Conservation (phyloP, 2,113 vertebrate species). For the Microcebus tavaratra region DNA sequence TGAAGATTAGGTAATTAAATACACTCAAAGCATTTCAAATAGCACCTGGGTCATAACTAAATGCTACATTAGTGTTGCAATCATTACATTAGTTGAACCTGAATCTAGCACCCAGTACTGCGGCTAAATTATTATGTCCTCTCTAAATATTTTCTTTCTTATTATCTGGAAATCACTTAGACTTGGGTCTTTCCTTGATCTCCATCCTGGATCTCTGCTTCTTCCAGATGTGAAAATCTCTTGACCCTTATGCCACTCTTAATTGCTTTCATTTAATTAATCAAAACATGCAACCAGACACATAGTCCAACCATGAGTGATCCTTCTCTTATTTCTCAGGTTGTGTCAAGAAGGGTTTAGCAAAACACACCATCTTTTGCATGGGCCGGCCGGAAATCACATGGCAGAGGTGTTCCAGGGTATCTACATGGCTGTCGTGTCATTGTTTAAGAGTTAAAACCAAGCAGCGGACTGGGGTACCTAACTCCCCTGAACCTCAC, state of each 20-base stretch:
- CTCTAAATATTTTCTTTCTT: background rate
- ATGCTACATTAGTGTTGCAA: background rate
- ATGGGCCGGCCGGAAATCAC: background rate
- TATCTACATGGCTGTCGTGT: background rate
- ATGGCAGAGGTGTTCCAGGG: background rate
- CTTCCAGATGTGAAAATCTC: constrained; percentile 38
- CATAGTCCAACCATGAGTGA: background rate
- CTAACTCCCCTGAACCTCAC: background rate
- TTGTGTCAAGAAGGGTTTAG: constrained; percentile 12
- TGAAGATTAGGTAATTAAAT: background rate
- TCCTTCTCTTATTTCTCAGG: background rate
- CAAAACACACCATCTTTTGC: background rate
- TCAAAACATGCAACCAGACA: background rate
- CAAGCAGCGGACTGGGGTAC: background rate
- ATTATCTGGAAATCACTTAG: background rate
- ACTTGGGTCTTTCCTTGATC: background rate
- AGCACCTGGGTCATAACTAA: background rate
- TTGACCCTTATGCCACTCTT: background rate
- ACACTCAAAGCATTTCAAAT: background rate
- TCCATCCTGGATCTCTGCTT: background rate
- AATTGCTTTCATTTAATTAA: background rate
- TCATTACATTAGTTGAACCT: background rate
- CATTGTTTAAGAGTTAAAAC: background rate
- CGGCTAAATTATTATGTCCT: background rate
- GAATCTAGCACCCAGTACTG: background rate